Evolutionary conservation across 1,140 invertebrate species (phyloP).

Genomic region (Dendrolimus kikuchii): DNA sequence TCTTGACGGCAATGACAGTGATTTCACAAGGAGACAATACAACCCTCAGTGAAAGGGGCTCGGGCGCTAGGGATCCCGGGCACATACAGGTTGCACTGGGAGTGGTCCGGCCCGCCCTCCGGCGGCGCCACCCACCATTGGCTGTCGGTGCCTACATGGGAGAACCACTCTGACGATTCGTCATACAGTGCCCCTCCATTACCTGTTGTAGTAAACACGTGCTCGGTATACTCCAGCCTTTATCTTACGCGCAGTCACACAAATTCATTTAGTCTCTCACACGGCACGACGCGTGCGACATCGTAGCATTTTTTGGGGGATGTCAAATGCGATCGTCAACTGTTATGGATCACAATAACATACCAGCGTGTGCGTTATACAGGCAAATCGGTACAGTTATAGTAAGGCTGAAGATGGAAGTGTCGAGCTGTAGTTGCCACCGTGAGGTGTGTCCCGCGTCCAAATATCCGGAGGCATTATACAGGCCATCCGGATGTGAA

Average conservation of each 20-base stretch:
- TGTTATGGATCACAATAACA: conserved; percentile 52
- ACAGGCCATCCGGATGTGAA: conserved; percentile 46
- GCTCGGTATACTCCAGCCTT: conserved; percentile 41
- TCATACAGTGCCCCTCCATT: conserved; percentile 38
- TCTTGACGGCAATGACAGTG: too few species aligned
- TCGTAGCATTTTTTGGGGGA: conserved; percentile 48
- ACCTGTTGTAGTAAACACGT: conserved; percentile 28
- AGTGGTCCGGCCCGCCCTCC: conserved; percentile 39
- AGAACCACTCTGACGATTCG: conserved; percentile 43
- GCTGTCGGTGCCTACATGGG: conserved; percentile 25
- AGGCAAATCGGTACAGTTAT: conserved; percentile 55
- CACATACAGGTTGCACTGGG: conserved; percentile 39
- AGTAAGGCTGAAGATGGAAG: conserved; percentile 51
- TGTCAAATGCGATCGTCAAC: conserved; percentile 43
- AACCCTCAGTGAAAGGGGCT: conserved; percentile 33
- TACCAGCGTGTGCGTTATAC: conserved; percentile 46
- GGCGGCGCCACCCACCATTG: conserved; percentile 38
- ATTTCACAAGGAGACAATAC: conserved; percentile 16
- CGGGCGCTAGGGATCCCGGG: conserved; percentile 20
- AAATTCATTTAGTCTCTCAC: conserved; percentile 61
- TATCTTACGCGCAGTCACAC: conserved; percentile 59
- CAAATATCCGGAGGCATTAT: conserved; percentile 21
- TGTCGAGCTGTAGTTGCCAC: conserved; percentile 23
- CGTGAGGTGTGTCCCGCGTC: conserved; percentile 21
- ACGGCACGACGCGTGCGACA: conserved; percentile 54